These are phyloP conservation scores for Allophyes oxyacanthae DNA, from an alignment of 2,888 invertebrate genomes.

Conservation along the genomic window DNA sequence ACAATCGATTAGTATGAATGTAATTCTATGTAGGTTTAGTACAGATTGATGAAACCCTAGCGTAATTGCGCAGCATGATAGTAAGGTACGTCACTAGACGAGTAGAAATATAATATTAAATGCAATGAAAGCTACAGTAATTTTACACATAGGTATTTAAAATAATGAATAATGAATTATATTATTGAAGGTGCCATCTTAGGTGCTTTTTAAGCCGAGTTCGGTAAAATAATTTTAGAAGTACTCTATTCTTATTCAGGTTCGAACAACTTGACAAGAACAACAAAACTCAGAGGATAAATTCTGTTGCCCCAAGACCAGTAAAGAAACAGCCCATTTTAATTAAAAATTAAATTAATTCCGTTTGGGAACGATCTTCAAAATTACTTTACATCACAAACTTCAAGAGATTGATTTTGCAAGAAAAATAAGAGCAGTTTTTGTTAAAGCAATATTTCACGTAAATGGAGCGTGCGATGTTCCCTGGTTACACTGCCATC, in stretches of 20 bases:
- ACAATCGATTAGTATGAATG: too few relatives aligned
- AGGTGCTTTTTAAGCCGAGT: too few relatives aligned
- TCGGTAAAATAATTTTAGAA: neutral
- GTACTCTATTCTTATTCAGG: neutral
- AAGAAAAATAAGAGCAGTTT: conserved; percentile 34
- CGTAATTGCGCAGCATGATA: too few relatives aligned
- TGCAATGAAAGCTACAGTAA: too few relatives aligned
- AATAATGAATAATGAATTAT: too few relatives aligned
- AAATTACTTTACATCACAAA: conserved; percentile 34
- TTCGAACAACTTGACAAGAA: conserved; percentile 15
- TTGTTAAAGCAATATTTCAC: conserved; percentile 34
- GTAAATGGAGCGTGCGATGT: conserved; percentile 38
- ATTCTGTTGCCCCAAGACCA: conserved; percentile 17
- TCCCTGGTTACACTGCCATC: conserved; percentile 34
- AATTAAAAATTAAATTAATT: conserved; percentile 46
- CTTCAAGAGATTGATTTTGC: conserved; percentile 40
- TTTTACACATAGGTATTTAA: too few relatives aligned
- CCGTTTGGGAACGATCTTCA: conserved; percentile 18
- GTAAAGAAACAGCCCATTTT: conserved; percentile 42
- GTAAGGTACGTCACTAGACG: too few relatives aligned
- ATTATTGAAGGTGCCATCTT: too few relatives aligned
- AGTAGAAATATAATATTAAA: too few relatives aligned
- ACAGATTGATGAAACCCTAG: too few relatives aligned
- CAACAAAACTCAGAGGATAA: conserved; percentile 13
- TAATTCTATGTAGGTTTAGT: too few relatives aligned